phyloP scores from a whole-genome alignment of 2,888 invertebrate species.

The Aphodius sticticus region DNA sequence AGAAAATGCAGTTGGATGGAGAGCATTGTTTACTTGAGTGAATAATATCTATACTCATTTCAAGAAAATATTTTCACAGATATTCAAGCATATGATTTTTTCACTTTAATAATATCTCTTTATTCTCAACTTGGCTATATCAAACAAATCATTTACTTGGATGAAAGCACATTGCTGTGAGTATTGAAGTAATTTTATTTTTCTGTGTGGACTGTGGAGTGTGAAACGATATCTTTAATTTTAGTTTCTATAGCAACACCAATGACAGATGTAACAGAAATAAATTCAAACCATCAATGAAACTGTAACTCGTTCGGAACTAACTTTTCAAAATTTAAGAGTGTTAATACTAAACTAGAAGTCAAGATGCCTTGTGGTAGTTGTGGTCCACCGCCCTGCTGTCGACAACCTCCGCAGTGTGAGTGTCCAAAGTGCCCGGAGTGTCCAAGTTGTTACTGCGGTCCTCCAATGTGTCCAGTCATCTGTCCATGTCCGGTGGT shows the following conservation, averaged over 20 bases:
- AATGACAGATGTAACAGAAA: neutral
- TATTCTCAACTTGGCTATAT: too few species aligned
- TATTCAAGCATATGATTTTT: too few species aligned
- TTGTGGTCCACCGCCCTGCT: conserved; percentile 40
- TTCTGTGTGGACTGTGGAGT: too few species aligned
- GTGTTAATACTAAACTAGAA: neutral
- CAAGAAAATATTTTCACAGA: too few species aligned
- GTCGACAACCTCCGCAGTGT: conserved; percentile 41
- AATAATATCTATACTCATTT: too few species aligned
- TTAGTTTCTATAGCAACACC: neutral
- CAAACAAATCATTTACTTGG: too few species aligned
- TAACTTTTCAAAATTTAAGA: conserved; percentile 34
- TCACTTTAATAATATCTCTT: too few species aligned
- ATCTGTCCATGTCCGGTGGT: conserved; percentile 39
- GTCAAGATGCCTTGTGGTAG: neutral
- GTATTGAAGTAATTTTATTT: too few species aligned
- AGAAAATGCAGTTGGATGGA: too few species aligned
- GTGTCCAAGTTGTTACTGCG: neutral
- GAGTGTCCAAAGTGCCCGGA: neutral
- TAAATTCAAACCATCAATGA: neutral
- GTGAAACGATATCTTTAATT: neutral
- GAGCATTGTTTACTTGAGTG: too few species aligned
- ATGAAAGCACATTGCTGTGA: too few species aligned
- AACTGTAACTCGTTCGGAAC: conserved; percentile 20
- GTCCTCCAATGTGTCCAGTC: conserved; percentile 35